Conservation (phyloP, 1,140 invertebrate species). For the Lordiphosa mommai region DNA sequence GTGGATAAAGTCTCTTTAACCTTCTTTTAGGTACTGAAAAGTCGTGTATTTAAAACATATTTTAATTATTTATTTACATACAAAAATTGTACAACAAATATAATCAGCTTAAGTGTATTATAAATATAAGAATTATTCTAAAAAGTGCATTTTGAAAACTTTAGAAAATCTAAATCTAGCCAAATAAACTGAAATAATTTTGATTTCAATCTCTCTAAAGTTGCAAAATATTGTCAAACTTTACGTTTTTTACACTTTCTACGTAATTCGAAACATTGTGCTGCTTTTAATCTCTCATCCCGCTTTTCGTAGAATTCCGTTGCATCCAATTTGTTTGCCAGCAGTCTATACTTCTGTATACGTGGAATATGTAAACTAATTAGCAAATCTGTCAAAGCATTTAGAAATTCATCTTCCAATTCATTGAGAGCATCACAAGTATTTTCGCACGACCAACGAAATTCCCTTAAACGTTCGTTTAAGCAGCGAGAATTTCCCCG, state of each 20-base stretch:
- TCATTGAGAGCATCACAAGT: slow-evolving; percentile 12
- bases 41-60: too few relatives aligned
- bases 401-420: slow-evolving; percentile 15
- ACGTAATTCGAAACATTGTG: slow-evolving; percentile 5
- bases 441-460: slow-evolving; percentile 22
- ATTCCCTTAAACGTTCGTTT: neutral
- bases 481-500: neutral
- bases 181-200: too few relatives aligned
- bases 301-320: slow-evolving; percentile 3
- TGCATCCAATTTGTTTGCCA: slow-evolving; percentile 24
- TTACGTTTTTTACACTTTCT: neutral
- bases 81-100: too few relatives aligned
- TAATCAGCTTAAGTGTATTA: too few relatives aligned
- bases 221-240: too few relatives aligned
- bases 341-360: neutral
- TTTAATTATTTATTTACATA: too few relatives aligned
- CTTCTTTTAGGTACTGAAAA: too few relatives aligned
- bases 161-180: too few relatives aligned
- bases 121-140: too few relatives aligned
- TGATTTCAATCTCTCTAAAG: too few relatives aligned
- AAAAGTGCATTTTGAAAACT: too few relatives aligned
- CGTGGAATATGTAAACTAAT: neutral
- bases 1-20: too few relatives aligned
- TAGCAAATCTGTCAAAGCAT: slow-evolving; percentile 13
- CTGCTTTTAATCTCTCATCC: neutral